Conservation (phyloP, 2,888 invertebrate genomes). For the Sturmia bella region DNA sequence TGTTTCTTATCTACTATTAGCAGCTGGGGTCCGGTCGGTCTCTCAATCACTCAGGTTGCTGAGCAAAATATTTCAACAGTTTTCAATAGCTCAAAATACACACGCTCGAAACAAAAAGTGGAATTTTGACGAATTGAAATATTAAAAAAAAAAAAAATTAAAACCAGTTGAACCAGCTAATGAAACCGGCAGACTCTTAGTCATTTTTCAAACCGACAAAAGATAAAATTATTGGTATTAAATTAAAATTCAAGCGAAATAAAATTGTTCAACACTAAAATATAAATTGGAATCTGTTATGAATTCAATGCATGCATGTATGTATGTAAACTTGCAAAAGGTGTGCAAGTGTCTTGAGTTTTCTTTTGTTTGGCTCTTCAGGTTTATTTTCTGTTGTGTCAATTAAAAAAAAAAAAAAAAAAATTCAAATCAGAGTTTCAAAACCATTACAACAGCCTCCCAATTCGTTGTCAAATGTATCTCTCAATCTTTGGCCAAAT, state of each 20-base stretch:
- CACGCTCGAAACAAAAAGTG: constrained; percentile 39
- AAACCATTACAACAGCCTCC: constrained; percentile 38
- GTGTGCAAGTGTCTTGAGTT: constrained; percentile 30
- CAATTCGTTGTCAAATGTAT: background rate
- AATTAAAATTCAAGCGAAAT: constrained; percentile 30
- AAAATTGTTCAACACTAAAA: background rate
- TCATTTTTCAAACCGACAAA: constrained; percentile 46
- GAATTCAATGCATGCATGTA: background rate
- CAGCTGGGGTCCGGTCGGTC: constrained; percentile 38
- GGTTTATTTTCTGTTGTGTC: background rate
- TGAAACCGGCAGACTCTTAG: constrained; percentile 53
- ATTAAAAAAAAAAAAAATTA: constrained; percentile 25
- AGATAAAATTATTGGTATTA: constrained; percentile 31
- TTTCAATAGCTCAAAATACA: constrained; percentile 23
- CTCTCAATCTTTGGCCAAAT: background rate
- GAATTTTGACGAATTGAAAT: constrained; percentile 43
- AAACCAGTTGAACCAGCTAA: constrained; percentile 61
- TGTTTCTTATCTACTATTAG: constrained; percentile 39
- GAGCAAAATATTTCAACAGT: constrained; percentile 44
- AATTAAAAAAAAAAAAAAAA: background rate
- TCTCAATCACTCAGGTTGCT: constrained; percentile 5
- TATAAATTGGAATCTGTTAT: background rate
- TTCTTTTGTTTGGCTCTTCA: constrained; percentile 49
- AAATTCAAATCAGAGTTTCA: constrained; percentile 9
- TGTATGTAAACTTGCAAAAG: background rate